Evolutionary conservation across 2,888 invertebrate species (phyloP).

Genomic region (Spatulosminthurus flaviceps): DNA sequence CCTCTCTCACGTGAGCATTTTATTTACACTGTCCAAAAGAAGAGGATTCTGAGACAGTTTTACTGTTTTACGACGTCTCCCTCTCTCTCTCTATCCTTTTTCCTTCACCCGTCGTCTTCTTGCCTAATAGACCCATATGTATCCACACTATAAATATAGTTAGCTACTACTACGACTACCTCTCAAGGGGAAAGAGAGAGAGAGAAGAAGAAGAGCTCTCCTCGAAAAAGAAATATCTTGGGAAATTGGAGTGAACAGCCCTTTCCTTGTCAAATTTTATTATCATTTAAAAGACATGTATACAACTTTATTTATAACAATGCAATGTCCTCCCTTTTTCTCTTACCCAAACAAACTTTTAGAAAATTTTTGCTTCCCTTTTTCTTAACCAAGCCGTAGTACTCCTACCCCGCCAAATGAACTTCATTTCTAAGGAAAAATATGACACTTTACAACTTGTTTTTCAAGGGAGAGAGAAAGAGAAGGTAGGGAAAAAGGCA

Average conservation of each 20-base stretch:
- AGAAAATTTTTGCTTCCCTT: too few species aligned
- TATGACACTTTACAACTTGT: not conserved
- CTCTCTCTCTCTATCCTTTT: not conserved
- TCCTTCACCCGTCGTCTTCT: conserved; percentile 5
- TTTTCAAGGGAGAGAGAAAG: not conserved
- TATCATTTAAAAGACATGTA: not conserved
- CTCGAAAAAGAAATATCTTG: conserved; percentile 21
- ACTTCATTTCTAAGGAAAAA: not conserved
- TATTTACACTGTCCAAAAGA: conserved; percentile 35
- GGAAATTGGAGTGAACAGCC: conserved; percentile 26
- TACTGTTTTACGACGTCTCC: conserved; percentile 55
- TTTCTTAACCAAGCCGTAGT: too few species aligned
- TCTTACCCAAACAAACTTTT: not conserved
- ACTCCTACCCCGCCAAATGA: too few species aligned
- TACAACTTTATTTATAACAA: not conserved
- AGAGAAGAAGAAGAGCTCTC: too few species aligned
- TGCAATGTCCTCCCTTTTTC: not conserved
- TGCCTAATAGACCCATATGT: not conserved
- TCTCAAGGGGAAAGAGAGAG: not conserved
- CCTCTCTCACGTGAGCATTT: conserved; percentile 41
- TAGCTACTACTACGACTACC: too few species aligned
- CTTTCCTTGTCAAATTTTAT: conserved; percentile 33
- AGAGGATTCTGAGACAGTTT: conserved; percentile 53
- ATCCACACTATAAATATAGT: too few species aligned
- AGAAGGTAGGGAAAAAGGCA: not conserved